Evolutionary conservation across 2,113 vertebrate genomes (phyloP).

Genomic region (Sceloporus tristichus): DNA sequence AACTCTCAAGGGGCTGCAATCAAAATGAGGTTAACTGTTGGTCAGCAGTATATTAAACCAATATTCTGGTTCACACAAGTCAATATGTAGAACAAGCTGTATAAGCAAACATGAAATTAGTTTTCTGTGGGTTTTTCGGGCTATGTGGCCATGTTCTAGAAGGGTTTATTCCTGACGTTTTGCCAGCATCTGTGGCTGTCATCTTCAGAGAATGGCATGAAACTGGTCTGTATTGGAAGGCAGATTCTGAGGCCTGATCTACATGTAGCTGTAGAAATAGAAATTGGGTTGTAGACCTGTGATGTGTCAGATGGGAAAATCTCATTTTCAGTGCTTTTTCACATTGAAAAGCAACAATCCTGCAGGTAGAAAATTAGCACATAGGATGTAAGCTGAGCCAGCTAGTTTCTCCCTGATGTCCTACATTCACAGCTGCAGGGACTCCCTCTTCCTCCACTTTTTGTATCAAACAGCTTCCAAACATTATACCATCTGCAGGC

Average conservation of each 20-base stretch:
- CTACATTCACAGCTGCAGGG: not conserved
- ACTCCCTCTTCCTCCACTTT: no score
- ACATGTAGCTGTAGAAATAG: not conserved
- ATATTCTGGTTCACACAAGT: not conserved
- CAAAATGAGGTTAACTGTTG: slow-evolving; percentile 12
- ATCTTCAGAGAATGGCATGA: not conserved
- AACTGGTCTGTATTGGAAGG: not conserved
- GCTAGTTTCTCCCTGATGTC: not conserved
- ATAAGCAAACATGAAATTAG: not conserved
- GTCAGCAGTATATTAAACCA: slow-evolving; percentile 8
- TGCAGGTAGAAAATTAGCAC: not conserved
- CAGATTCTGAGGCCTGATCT: not conserved
- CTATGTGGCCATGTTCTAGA: no score
- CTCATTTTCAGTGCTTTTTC: not conserved
- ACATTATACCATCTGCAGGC: no score
- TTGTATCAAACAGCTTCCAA: no score
- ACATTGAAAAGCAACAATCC: not conserved
- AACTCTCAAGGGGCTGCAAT: not conserved
- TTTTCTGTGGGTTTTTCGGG: no score
- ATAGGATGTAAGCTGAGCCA: not conserved
- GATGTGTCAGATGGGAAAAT: not conserved
- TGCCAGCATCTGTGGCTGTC: no score
- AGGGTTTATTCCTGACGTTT: no score
- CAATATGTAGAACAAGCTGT: not conserved
- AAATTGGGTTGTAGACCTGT: not conserved